Evolutionary conservation across 2,888 invertebrate species (phyloP), one percentile per base, ranked within the genome.

Genomic region (Cheiracanthium punctorium): DNA sequence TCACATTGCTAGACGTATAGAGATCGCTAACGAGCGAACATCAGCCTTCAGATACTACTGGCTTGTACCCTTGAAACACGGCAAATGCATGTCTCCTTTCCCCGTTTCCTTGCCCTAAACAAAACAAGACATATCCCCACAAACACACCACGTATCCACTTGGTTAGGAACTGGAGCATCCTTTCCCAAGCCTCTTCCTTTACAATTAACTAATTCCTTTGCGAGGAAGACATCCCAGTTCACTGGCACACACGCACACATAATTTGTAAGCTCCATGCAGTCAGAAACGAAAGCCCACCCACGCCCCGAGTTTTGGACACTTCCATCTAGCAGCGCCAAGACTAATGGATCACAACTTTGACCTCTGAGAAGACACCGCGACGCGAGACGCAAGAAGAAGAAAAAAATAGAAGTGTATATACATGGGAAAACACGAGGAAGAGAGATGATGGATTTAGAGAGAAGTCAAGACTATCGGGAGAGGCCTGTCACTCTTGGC

Each of bases 271-370:
- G 24, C 20, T 58, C 24, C 58, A 58, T 5, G 24, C 24, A 24
- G 24, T 20, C 24, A 4, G 24, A 17, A 58, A 24, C 20, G n/a
- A 20, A 58, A 33, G 70, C 69, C 84, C 73, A 79, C 84, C 84
- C 79, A 79, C 79, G 79, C 84, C 58, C n/a, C 58, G 28, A 67
- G 30, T 77, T 37, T 65, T 37, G 77, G 79, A 74, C 73, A 43
- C 70, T 85, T 74, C 73, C 79, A 79, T 80, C 79, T 85, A 70
- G n/a, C 77, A 67, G 37, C 67, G 71, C 52, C 74, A 74, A 79
- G 74, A 85, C 84, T 85, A 85, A 85, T 85, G 84, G 84, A 37
- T 70, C 58, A 69, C 79, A 85, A 69, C 84, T 79, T 65, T 85
- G 84, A 85, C 84, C 84, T 52, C 67, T 69, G 24, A n/a, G 69